Evolutionary conservation across 2,888 invertebrate species (phyloP).

Genomic region (Plusia festucae): DNA sequence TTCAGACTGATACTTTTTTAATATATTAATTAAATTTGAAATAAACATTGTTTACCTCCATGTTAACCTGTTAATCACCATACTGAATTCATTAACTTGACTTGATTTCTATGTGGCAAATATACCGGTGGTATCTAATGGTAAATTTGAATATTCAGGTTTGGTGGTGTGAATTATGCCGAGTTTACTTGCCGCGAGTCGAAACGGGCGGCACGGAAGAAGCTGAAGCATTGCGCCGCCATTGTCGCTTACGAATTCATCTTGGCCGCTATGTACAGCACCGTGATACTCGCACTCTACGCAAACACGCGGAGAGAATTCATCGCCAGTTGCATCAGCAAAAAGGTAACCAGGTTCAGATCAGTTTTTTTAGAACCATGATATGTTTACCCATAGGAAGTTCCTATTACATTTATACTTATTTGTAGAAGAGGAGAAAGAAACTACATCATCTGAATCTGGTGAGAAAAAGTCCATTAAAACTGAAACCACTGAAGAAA

Average conservation of each 20-base stretch:
- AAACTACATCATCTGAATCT: conserved; percentile 64
- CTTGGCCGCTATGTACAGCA: conserved; percentile 93
- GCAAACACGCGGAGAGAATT: conserved; percentile 92
- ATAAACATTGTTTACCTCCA: too few relatives aligned
- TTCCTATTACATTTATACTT: conserved; percentile 13
- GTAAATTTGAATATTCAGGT: conserved; percentile 66
- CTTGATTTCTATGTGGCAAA: too few relatives aligned
- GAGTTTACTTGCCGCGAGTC: conserved; percentile 91
- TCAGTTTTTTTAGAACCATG: not conserved
- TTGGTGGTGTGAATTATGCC: conserved; percentile 94
- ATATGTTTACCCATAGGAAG: not conserved
- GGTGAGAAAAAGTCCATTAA: conserved; percentile 79
- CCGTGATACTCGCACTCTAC: conserved; percentile 93
- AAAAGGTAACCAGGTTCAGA: conserved; percentile 69
- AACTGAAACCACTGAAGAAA: conserved; percentile 80
- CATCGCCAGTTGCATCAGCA: conserved; percentile 89
- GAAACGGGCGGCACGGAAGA: conserved; percentile 84
- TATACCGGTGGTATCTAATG: not conserved
- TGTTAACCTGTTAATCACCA: too few relatives aligned
- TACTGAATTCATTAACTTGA: too few relatives aligned
- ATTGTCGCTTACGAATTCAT: conserved; percentile 94
- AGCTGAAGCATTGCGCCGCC: conserved; percentile 91
- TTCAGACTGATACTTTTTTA: too few relatives aligned
- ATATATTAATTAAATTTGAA: too few relatives aligned
- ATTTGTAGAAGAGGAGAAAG: conserved; percentile 79